These are phyloP conservation scores for Erpobdella octoculata DNA, from an alignment of 2,888 invertebrate genomes.

Conservation along the genomic window DNA sequence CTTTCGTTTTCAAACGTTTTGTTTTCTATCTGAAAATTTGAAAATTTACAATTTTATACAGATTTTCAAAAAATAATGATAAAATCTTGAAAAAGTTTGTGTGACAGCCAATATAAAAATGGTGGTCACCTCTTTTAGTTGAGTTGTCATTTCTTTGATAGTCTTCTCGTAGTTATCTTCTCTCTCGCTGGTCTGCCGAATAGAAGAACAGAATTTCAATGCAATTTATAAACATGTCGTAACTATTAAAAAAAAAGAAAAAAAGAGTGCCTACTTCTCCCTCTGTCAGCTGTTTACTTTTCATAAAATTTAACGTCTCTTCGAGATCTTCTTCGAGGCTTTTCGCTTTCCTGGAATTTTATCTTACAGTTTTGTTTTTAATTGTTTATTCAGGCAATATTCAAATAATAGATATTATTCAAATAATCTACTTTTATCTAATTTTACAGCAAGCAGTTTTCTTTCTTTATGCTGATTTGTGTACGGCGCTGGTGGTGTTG, in stretches of 20 bases:
- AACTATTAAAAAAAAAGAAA: no score
- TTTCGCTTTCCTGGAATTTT: constrained; percentile 6
- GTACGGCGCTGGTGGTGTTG: no score
- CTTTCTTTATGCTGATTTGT: no score
- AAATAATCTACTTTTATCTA: no score
- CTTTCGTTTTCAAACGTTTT: constrained; percentile 11
- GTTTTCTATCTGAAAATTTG: constrained; percentile 2
- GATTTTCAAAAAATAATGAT: background rate
- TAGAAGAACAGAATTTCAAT: background rate
- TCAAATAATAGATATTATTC: no score
- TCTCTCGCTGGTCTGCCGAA: constrained; percentile 10
- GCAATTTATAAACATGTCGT: no score
- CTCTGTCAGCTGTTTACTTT: background rate
- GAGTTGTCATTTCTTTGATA: constrained; percentile 11
- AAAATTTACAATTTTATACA: background rate
- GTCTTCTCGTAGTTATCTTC: constrained; percentile 5
- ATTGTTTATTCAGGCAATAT: background rate
- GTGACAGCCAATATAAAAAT: background rate
- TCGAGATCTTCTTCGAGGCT: background rate
- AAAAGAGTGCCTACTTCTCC: background rate
- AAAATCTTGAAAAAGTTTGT: background rate
- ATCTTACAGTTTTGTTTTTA: background rate
- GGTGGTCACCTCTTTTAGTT: constrained; percentile 2
- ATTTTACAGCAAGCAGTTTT: no score
- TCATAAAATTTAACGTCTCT: background rate